Conservation (phyloP, 2,113 vertebrate species). For the Aix galericulata region DNA sequence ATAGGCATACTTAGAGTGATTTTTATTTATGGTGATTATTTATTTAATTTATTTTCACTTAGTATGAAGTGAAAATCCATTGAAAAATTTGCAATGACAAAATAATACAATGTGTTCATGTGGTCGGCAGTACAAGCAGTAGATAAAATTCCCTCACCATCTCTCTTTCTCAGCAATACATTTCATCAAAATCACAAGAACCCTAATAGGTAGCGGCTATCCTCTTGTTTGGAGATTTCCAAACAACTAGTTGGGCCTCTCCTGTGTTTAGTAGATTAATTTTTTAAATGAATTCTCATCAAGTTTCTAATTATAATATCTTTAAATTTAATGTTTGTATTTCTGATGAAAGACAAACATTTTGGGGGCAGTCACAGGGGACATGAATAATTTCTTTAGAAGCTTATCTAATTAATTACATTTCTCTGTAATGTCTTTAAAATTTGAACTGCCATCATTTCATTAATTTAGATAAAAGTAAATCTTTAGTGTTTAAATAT, state of each 20-base stretch:
- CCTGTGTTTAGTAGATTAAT: conserved; percentile 74
- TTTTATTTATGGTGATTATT: neutral
- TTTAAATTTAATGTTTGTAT: conserved; percentile 82
- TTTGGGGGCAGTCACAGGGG: conserved; percentile 81
- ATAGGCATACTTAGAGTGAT: neutral
- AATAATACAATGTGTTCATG: neutral
- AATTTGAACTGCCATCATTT: conserved; percentile 83
- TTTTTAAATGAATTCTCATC: conserved; percentile 77
- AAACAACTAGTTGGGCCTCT: neutral
- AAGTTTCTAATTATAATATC: conserved; percentile 80
- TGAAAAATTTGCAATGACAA: neutral
- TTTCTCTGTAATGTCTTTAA: conserved; percentile 87
- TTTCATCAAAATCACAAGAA: neutral
- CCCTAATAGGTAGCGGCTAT: neutral
- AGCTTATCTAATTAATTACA: conserved; percentile 88
- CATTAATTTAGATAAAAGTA: conserved; percentile 88
- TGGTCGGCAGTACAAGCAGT: neutral
- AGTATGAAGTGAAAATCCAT: neutral
- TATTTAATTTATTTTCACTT: neutral
- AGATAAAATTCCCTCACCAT: neutral
- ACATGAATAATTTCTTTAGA: conserved; percentile 92
- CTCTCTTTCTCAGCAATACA: neutral
- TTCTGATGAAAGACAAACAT: conserved; percentile 88
- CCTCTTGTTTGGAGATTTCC: conserved; percentile 43
- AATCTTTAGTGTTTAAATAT: conserved; percentile 72